Evolutionary conservation across 2,888 invertebrate genomes (phyloP).

Genomic region (Sphaerophoria rueppellii): DNA sequence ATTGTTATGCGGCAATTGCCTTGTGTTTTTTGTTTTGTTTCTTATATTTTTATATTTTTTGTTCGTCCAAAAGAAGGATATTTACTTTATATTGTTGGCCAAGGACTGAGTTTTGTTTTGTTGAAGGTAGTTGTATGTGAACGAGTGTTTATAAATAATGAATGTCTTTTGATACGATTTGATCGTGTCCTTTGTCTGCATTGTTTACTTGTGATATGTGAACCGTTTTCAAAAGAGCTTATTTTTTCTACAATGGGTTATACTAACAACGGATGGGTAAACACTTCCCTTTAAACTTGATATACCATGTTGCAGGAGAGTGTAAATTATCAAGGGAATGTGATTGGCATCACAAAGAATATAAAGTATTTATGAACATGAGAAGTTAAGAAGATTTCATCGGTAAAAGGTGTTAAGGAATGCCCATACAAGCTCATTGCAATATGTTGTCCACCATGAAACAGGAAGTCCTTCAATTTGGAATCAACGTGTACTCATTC

Average conservation of each 20-base stretch:
- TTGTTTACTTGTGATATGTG: constrained; percentile 25
- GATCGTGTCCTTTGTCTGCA: constrained; percentile 16
- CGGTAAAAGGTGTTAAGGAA: too few relatives aligned
- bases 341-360: too few relatives aligned
- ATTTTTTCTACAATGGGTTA: background rate
- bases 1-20: constrained; percentile 64
- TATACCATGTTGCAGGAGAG: background rate
- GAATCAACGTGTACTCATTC: too few relatives aligned
- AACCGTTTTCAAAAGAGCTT: constrained; percentile 18
- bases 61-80: constrained; percentile 1
- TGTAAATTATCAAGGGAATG: background rate
- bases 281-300: background rate
- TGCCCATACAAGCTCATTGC: too few relatives aligned
- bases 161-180: constrained; percentile 29
- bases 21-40: constrained; percentile 47
- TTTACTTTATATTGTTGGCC: constrained; percentile 27
- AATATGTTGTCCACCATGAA: too few relatives aligned
- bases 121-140: background rate
- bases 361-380: too few relatives aligned
- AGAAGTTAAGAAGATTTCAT: too few relatives aligned
- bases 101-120: constrained; percentile 46
- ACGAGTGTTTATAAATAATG: constrained; percentile 21
- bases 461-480: too few relatives aligned
- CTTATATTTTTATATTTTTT: background rate
- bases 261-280: background rate